A percentile compares a stretch with the other conserved stretches of the same genome.
Conservation (phyloP, 2,888 invertebrate species). For the Bhutanitis thaidina region DNA sequence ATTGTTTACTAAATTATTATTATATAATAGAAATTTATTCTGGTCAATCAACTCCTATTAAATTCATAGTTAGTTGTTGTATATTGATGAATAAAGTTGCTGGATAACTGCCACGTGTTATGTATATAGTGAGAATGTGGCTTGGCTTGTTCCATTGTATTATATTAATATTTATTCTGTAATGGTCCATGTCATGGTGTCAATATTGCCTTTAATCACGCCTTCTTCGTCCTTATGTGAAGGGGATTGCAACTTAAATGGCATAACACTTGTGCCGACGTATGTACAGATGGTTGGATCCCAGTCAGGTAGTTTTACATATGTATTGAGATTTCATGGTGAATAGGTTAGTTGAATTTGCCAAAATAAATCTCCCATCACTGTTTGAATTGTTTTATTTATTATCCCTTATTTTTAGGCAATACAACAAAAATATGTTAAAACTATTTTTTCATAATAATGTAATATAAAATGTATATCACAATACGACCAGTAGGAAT, state of each 20-base stretch:
- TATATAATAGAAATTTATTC: conserved; percentile 53
- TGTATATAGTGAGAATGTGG: conserved; percentile 51
- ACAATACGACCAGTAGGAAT: too few species aligned
- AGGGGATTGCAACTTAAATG: not conserved
- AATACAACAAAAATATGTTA: too few species aligned
- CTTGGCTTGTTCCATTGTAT: conserved; percentile 45
- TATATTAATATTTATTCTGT: conserved; percentile 55
- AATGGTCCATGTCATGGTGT: not conserved
- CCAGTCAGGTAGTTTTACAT: conserved; percentile 60
- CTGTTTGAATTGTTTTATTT: conserved; percentile 46
- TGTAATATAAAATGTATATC: too few species aligned
- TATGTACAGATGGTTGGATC: conserved; percentile 41
- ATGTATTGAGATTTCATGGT: conserved; percentile 59
- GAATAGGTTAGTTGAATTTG: conserved; percentile 76
- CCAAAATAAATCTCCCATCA: conserved; percentile 78
- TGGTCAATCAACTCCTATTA: conserved; percentile 67
- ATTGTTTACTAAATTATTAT: conserved; percentile 54
- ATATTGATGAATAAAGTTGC: conserved; percentile 30
- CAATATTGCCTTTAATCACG: conserved; percentile 9
- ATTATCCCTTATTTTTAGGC: not conserved
- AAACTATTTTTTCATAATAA: too few species aligned
- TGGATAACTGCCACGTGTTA: conserved; percentile 39
- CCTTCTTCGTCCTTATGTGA: not conserved
- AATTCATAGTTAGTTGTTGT: conserved; percentile 48
- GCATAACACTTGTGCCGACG: conserved; percentile 17